Conservation (phyloP, 1,140 invertebrate species). For the Drosophila melanica region DNA sequence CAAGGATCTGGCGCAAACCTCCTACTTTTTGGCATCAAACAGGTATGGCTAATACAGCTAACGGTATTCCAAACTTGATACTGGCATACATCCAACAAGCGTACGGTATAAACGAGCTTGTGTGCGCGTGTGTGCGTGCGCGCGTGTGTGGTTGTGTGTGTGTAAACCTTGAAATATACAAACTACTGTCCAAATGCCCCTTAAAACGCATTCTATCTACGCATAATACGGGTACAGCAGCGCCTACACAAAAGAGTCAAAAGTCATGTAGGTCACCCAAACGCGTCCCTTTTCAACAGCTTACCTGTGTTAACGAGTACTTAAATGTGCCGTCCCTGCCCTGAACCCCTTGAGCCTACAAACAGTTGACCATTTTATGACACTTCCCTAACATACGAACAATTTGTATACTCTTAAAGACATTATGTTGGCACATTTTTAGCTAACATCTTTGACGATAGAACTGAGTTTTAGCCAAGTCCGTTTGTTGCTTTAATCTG, state of each 20-base stretch:
- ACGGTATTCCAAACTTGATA: slow-evolving; percentile 1
- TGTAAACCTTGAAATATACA: neutral
- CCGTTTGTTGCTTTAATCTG: no score
- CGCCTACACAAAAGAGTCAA: slow-evolving; percentile 3
- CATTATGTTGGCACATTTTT: no score
- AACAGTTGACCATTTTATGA: slow-evolving; percentile 2
- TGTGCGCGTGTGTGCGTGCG: slow-evolving; percentile 23
- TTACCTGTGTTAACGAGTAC: slow-evolving; percentile 5
- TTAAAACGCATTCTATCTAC: neutral
- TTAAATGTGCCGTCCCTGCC: no score
- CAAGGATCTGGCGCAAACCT: slow-evolving; percentile 98
- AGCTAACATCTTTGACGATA: no score
- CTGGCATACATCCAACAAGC: neutral
- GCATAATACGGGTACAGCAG: neutral
- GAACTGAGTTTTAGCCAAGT: no score
- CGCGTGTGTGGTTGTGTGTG: slow-evolving; percentile 12
- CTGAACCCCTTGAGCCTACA: no score
- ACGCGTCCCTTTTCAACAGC: neutral
- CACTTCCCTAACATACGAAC: no score
- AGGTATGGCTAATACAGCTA: slow-evolving; percentile 86
- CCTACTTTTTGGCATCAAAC: slow-evolving; percentile 99
- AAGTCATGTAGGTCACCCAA: slow-evolving; percentile 4
- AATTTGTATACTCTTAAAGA: no score
- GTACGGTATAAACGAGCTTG: slow-evolving; percentile 22
- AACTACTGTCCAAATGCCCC: neutral